Evolutionary conservation across 37 sponge, comb jelly and placozoan species (phyloP), one percentile per base, ranked within the genome.

Genomic region (Hormiphora californensis): DNA sequence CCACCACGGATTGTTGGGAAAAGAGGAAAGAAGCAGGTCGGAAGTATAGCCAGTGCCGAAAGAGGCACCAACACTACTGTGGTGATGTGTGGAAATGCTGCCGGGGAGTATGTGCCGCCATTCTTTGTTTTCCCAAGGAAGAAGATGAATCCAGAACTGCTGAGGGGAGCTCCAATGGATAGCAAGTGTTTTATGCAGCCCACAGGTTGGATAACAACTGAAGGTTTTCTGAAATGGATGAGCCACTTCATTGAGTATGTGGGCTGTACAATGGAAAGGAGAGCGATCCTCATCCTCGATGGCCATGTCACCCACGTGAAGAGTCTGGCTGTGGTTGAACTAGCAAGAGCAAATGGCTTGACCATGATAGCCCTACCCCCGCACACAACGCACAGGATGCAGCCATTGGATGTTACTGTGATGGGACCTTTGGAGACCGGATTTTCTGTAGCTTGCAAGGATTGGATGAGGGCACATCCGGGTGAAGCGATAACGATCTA

Each of bases 11-110:
- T 57, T n/a, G 5, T 57, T 57, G 61, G 25, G 25, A 21, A 23
- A n/a, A 57, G 22, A 57, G 61, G 61, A 57, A 57, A 27, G 22
- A 57, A 57, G 61, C 61, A 57, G 61, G 61, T 57, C 5, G 61
- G 25, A 7, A 57, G 4, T 23, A 57, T 57, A 7, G 11, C 61
- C 25, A 23, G 25, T 5, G 61, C 25, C 11, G 61, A 57, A 17
- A 57, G 22, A n/a, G 61, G 61, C 4, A 21, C 11, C 25, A 57
- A 21, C 11, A 57, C 61, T 23, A 57, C 61, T 21, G 22, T 27
- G 7, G 61, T 57, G 22, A 57, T 57, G 4, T 57, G 61, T 57
- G 61, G 61, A 27, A 57, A 27, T n/a, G 61, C 61, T 57, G 22
- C 61, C 5, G 61, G 61, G 22, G 25, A 57, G 61, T 57, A 23